Conservation (phyloP, 2,888 invertebrate genomes). For the Pollenia amentaria region DNA sequence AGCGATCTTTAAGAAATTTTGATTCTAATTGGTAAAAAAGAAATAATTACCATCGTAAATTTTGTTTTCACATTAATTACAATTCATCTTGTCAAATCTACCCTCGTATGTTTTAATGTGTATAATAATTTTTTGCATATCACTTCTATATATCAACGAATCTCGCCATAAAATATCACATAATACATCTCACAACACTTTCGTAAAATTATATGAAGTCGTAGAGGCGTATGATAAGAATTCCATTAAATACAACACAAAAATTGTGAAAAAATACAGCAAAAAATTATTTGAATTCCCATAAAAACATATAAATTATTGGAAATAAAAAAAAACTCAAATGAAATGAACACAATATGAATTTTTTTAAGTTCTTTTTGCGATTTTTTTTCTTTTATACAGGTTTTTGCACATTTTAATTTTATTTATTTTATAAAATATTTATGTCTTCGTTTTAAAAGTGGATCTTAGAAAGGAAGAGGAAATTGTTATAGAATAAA, state of each 20-base stretch:
- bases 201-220: neutral
- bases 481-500: slow-evolving; percentile 51
- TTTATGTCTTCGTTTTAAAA: neutral
- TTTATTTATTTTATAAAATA: slow-evolving; percentile 24
- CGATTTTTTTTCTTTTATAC: neutral
- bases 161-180: neutral
- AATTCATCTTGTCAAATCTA: neutral
- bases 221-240: neutral
- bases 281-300: neutral
- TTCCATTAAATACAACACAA: slow-evolving; percentile 35
- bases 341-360: slow-evolving; percentile 35
- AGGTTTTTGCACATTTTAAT: neutral
- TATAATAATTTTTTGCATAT: neutral
- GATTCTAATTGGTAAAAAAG: too few species aligned
- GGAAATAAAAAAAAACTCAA: neutral
- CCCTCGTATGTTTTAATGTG: neutral
- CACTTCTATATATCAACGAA: neutral
- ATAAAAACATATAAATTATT: slow-evolving; percentile 18
- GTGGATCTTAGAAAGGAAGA: slow-evolving; percentile 41
- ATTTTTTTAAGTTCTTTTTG: neutral
- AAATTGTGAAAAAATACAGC: neutral
- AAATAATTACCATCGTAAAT: too few species aligned
- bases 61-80: too few species aligned
- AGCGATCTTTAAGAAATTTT: too few species aligned
- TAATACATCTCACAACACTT: neutral